Base-by-base conservation (phyloP, 2,113 vertebrate genomes). In the Syngnathus floridae region DNA sequence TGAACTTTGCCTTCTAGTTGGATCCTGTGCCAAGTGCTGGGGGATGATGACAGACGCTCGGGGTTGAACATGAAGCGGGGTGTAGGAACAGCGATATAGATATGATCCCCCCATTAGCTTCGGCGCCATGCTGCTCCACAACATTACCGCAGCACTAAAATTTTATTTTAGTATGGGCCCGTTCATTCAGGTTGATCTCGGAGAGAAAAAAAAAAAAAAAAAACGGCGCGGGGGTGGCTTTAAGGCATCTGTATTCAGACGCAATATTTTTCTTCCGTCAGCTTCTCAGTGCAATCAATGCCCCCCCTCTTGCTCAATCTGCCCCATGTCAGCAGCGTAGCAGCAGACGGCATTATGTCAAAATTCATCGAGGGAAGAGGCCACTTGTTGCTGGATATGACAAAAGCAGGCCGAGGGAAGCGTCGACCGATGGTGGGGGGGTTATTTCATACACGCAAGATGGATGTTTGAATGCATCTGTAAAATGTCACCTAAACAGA, bases 121-220 rank as follows among this genome's bases (percentile, higher is more conserved):
- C 71, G 80, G 81, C 80, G 75, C 83, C 78, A 76, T 62, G 75
- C 88, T 90, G 75, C 79, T 84, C 86, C 64, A 70, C 72, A 78
- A 87, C 85, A 86, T 89, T 88, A 88, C 82, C 74, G 82, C 79
- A 58, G 83, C 83, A 88, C 83, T 88, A 89, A 89, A 86, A 87
- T 88, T 88, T 84, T 89, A 90, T 91, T 88, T 84, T 80, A 88
- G 75, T 73, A 31, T 31, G 69, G 40, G 72, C 78, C 75, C 70
- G 75, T 82, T 84, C 74, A 62, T 73, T 89, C 85, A 79, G 81
- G 84, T 86, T 78, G 82, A 88, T 86, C 77, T 76, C 71, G 73
- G 67, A 65, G 58, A n/a, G 70, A 19, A 43, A 41, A 38, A 52
- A 12, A 5, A 55, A 64, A 4, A 19, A 31, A 38, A 48, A 7